Percentiles rank a stretch among this genome's conserved stretches.
phyloP scores from a whole-genome alignment of 2,113 vertebrate species.

The Sorex araneus region DNA sequence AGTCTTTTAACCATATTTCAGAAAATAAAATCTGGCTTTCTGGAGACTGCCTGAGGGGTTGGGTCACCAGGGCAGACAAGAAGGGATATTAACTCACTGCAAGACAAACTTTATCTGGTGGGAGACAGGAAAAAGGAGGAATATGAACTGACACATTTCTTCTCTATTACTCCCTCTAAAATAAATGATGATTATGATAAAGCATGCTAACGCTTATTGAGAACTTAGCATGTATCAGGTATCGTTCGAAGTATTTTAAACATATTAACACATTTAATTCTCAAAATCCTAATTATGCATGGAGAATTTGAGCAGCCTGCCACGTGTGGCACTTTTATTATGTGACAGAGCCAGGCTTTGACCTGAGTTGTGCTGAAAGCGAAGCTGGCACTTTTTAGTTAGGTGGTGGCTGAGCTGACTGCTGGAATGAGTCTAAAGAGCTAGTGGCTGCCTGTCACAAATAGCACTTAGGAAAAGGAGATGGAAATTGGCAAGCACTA shows the following conservation, averaged over 20 bases:
- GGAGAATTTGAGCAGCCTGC: slow-evolving; percentile 1
- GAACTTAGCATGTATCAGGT: not conserved
- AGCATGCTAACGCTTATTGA: slow-evolving; percentile 4
- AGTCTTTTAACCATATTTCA: not conserved
- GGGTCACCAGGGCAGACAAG: not conserved
- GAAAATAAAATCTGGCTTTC: not conserved
- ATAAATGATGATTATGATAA: not conserved
- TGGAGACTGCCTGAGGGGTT: not conserved
- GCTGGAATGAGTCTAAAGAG: not conserved
- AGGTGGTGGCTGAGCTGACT: not conserved
- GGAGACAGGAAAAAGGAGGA: not conserved
- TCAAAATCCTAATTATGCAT: not conserved
- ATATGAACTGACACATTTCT: not conserved
- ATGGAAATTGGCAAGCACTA: slow-evolving; percentile 56
- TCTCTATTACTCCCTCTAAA: not conserved
- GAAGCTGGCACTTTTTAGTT: not conserved
- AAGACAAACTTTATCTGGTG: not conserved
- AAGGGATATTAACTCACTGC: not conserved
- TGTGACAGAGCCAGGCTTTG: slow-evolving; percentile 1
- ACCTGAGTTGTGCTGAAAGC: not conserved
- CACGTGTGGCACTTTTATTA: not conserved
- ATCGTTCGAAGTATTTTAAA: slow-evolving; percentile 45
- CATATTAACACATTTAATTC: slow-evolving; percentile 9
- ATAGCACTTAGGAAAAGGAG: slow-evolving; percentile 66
- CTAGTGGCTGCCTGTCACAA: slow-evolving; percentile 54